phyloP scores from a whole-genome alignment of 2,797 vertebrate genomes.

The Spheniscus humboldti region DNA sequence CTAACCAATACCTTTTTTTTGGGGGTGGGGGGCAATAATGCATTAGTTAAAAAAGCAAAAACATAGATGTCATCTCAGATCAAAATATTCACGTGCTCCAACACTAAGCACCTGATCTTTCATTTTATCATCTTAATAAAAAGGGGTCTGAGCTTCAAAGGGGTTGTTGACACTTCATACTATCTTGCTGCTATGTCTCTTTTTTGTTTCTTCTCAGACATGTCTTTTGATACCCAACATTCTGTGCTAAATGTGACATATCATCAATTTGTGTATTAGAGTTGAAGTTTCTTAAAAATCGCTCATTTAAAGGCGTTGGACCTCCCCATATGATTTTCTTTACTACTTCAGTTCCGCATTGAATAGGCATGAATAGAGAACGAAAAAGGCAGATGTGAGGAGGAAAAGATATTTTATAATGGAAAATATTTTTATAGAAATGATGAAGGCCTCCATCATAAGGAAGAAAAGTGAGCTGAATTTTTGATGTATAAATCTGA shows the following conservation, averaged over 20 bases:
- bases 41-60: background rate
- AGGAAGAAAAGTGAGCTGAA: constrained; percentile 22
- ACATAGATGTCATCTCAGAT: background rate
- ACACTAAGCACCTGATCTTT: background rate
- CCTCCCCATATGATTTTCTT: constrained; percentile 9
- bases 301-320: background rate
- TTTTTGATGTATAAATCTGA: constrained; percentile 47
- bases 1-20: constrained; percentile 16
- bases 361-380: background rate
- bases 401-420: background rate
- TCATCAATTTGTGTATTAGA: background rate
- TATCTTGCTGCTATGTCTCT: background rate
- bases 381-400: background rate
- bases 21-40: background rate
- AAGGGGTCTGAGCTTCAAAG: constrained; percentile 14
- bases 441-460: constrained; percentile 8
- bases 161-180: background rate
- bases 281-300: constrained; percentile 29
- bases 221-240: background rate
- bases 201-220: constrained; percentile 25
- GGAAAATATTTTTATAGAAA: constrained; percentile 7
- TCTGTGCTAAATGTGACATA: background rate
- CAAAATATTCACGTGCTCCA: constrained; percentile 9
- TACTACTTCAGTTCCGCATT: background rate
- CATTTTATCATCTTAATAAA: constrained; percentile 20